Evolutionary conservation across 2,113 vertebrate species (phyloP).

Genomic region (Addax nasomaculatus): DNA sequence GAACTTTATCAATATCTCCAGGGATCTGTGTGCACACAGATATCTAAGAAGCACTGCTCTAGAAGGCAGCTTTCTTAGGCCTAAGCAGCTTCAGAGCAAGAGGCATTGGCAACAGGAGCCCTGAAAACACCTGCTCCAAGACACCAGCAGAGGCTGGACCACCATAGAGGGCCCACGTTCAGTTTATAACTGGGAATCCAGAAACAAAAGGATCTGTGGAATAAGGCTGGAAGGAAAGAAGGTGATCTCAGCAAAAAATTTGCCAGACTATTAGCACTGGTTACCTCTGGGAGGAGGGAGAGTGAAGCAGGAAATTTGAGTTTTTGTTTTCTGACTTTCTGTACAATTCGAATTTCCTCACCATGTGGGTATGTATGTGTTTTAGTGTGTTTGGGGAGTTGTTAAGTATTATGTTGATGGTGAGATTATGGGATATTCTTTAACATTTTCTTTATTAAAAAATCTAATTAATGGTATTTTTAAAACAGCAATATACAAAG

Average conservation of each 20-base stretch:
- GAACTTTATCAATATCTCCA: neutral
- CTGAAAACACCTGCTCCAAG: neutral
- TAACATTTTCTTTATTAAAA: conserved; percentile 72
- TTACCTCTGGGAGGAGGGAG: neutral
- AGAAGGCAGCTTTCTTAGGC: neutral
- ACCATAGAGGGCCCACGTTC: accelerated
- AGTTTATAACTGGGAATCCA: neutral
- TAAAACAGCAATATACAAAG: conserved; percentile 55
- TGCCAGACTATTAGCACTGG: neutral
- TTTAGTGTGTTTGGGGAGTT: neutral
- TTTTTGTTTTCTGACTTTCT: neutral
- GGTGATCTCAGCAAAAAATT: neutral
- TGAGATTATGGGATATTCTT: conserved; percentile 43
- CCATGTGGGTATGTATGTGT: neutral
- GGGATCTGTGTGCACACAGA: neutral
- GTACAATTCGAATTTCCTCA: neutral
- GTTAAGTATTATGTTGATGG: conserved; percentile 32
- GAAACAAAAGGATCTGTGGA: neutral
- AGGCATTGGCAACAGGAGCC: neutral
- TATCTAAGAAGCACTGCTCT: neutral
- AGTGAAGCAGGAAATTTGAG: neutral
- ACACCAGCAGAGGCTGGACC: neutral
- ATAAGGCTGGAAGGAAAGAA: neutral
- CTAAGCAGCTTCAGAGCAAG: neutral
- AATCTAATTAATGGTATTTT: conserved; percentile 63